Evolutionary conservation across 2,113 vertebrate species (phyloP).

Genomic region (Delphinus delphis): DNA sequence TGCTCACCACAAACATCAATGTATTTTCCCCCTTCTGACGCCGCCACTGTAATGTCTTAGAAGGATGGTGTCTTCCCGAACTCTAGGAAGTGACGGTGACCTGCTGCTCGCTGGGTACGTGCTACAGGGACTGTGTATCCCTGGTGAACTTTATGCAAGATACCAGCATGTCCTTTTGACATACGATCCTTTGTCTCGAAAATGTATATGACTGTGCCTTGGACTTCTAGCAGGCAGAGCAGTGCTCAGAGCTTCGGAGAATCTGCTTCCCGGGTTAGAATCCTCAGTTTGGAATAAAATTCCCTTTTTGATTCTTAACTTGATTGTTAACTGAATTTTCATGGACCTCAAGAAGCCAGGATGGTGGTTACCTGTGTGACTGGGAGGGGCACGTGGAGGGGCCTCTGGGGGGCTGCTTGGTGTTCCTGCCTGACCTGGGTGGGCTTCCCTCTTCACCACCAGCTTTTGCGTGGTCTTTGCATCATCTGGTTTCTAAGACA

Average conservation of each 20-base stretch:
- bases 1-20: background rate
- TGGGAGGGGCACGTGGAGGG: accelerated
- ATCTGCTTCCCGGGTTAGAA: background rate
- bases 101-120: accelerated
- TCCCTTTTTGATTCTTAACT: background rate
- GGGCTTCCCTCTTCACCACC: background rate
- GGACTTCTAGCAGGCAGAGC: background rate
- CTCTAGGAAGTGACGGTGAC: background rate
- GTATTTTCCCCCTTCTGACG: background rate
- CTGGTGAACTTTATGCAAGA: background rate
- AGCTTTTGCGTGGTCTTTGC: background rate
- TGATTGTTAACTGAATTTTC: background rate
- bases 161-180: background rate
- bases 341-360: background rate
- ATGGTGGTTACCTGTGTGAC: background rate
- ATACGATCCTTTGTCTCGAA: background rate
- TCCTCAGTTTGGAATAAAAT: background rate
- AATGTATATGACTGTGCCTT: background rate
- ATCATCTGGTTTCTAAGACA: background rate
- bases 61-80: too few species aligned
- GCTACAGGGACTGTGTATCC: background rate
- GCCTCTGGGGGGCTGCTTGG: accelerated
- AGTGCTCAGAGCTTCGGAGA: background rate
- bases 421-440: background rate
- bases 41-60: background rate